Base-by-base conservation (phyloP, 1,140 invertebrate genomes). In the Pogonomyrmex barbatus region DNA sequence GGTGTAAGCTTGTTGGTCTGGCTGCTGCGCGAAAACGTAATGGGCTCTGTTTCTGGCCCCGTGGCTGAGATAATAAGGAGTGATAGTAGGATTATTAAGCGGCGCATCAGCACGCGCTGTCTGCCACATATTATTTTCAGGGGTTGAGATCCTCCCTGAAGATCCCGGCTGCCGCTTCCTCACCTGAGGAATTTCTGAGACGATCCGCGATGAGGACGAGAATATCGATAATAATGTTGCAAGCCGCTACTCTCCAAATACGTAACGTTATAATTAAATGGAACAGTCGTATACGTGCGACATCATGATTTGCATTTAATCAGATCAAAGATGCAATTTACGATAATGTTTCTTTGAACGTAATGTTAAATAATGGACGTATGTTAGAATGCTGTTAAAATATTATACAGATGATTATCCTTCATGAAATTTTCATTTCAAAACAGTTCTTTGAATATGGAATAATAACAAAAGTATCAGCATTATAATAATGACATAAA, bases 61-160 rank as follows among this genome's bases (percentile, higher is more conserved):
- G 75, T 75, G 70, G 81, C 87, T 89, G 85, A 81, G 89, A 92
- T 93, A 92, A 92, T 93, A 92, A 93, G 89, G 86, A 86, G 76
- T 78, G 92, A 92, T 92, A 92, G 89, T 85, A 85, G 88, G 90
- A 91, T 93, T 88, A 90, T 91, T 91, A 91, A 89, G 87, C 85
- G 79, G 62, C 62, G 75, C 88, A 89, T 90, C 89, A 87, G 75
- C 85, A 89, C 89, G 75, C 86, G 68, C 79, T 52, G 62, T 67
- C 63, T 86, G 65, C 77, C 85, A 77, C 84, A 42, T 78, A 60
- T 70, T 79, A 86, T 89, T 89, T 24, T 71, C 45, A n/a, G 56
- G 12, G 30, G 62, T 56, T 79, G 86, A 70, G 76, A 65, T 76
- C 10, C 50, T 50, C 65, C 33, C 52, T n/a, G 47, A 76, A 76